phyloP scores from a whole-genome alignment of 2,113 vertebrate species.

The Syngnathus scovelli region DNA sequence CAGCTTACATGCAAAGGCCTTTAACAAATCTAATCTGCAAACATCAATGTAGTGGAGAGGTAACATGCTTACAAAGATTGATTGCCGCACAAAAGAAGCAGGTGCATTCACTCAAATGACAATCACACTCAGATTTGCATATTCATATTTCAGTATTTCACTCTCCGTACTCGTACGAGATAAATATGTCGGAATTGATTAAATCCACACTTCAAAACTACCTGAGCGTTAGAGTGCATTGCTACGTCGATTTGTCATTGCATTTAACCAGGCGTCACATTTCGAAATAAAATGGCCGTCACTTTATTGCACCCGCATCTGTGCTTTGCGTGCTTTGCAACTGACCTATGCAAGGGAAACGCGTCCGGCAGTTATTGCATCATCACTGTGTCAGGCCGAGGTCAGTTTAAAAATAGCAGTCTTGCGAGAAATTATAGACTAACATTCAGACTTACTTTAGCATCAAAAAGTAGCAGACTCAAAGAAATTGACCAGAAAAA shows the following conservation, averaged over 20 bases:
- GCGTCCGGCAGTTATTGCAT: not conserved
- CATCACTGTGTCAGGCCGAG: not conserved
- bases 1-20: constrained; percentile 41
- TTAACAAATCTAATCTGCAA: not conserved
- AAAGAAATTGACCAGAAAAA: too few species aligned
- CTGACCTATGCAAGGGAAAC: not conserved
- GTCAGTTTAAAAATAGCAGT: not conserved
- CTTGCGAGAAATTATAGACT: too few species aligned
- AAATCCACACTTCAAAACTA: not conserved
- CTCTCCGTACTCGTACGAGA: not conserved
- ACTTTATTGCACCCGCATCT: not conserved
- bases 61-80: constrained; percentile 30
- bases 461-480: too few species aligned
- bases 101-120: not conserved
- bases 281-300: not conserved
- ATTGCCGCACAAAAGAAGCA: constrained; percentile 12
- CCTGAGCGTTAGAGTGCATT: not conserved
- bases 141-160: not conserved
- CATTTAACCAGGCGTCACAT: not conserved
- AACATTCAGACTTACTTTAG: too few species aligned
- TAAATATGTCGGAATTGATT: not conserved
- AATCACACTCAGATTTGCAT: not conserved
- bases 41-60: constrained; percentile 12
- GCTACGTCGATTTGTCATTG: not conserved
- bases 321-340: constrained; percentile 27